Evolutionary conservation across 2,888 invertebrate genomes (phyloP), one percentile per base, ranked within the genome.

Genomic region (Hybos culiciformis): DNA sequence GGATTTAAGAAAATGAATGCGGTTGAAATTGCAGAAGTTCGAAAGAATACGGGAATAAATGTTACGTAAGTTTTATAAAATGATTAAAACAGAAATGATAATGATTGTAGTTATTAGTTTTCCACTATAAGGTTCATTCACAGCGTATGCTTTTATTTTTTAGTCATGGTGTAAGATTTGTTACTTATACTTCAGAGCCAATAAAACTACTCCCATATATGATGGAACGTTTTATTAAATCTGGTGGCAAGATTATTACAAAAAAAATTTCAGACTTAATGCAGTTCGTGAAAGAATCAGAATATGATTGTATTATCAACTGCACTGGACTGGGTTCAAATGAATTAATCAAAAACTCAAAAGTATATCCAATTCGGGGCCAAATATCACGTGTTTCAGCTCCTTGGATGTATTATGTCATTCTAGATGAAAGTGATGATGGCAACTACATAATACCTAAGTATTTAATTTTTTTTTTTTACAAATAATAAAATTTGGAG

Each of bases 371-470:
- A 2, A 73, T 84, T 37, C 71, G 90, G 50, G 88, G 88, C 6
- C 88, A 88, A 66, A 73, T 88, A 26, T 58, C 70, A 2, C 72
- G 74, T 59, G 81, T 83, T 2, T 61, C 69, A 42, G 83, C 85
- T 4, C 75, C 80, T 1, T 83, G 83, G 79, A 53, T 78, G 4
- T 75, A 71, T 47, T 64, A 72, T 38, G 68, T 64, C 2, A 52
- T 79, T n/a, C 48, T 79, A 2, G 77, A 77, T 47, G 74, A 76
- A 41, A 69, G 71, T 47, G 69, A 71, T 24, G 67, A 70, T 42
- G 76, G 76, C 23, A 70, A 75, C 56, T 87, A 87, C 53, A 73
- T 87, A 11, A 79, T 88, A 58, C 83, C 85, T 12, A 87, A 86
- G 84, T 84, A 68, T 69, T 70, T 61, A 47, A 19, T 8, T 19